Percentiles rank a stretch among this genome's conserved stretches.
These are phyloP conservation scores for Heterodera schachtii DNA, from an alignment of 1,140 invertebrate species.

Conservation along the genomic window DNA sequence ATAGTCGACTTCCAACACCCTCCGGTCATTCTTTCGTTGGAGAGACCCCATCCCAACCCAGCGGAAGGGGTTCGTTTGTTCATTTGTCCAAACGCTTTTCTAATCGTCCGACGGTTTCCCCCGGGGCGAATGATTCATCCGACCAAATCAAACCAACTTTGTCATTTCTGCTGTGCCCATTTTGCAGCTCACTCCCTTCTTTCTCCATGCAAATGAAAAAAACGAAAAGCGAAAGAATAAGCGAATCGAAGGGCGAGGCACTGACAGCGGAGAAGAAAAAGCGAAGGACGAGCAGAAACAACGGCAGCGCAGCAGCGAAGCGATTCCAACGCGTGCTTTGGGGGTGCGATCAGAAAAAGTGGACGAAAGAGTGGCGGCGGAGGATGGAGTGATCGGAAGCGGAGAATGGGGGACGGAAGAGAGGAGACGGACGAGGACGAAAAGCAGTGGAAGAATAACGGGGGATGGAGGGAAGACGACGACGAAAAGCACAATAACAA, in stretches of 20 bases:
- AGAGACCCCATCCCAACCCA: constrained; percentile 3
- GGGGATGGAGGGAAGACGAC: too few species aligned
- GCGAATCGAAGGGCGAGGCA: background rate
- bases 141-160: background rate
- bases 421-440: too few species aligned
- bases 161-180: background rate
- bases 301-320: background rate
- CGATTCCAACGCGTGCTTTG: background rate
- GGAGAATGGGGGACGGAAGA: background rate
- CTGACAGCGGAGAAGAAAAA: background rate
- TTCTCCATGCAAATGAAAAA: background rate
- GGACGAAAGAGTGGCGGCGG: background rate
- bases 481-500: too few species aligned
- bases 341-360: background rate
- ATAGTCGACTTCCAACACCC: constrained; percentile 18
- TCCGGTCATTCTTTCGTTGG: constrained; percentile 31
- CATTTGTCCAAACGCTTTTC: background rate
- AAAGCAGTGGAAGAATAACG: background rate
- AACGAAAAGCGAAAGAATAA: background rate
- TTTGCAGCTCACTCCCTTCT: background rate
- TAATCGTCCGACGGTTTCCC: background rate
- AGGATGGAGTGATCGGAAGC: background rate
- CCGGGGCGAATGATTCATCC: too few species aligned
- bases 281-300: background rate
- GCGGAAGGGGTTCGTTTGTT: background rate